Evolutionary conservation across 2,888 invertebrate genomes (phyloP).

Genomic region (Arctia plantaginis): DNA sequence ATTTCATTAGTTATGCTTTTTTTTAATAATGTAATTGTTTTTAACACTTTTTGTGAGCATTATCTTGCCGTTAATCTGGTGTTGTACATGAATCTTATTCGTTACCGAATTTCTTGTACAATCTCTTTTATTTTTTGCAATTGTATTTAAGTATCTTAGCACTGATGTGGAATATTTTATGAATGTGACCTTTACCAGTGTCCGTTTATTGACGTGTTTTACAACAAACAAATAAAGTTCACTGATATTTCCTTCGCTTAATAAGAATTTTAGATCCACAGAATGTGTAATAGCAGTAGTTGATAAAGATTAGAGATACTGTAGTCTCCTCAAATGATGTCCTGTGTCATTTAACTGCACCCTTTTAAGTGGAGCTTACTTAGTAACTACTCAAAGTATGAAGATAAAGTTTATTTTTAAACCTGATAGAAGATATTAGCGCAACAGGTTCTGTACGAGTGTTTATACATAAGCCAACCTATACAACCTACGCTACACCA

Average conservation of each 20-base stretch:
- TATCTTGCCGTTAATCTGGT: background rate
- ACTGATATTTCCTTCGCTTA: constrained; percentile 34
- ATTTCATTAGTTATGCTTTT: background rate
- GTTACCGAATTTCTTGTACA: background rate
- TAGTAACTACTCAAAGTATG: constrained; percentile 26
- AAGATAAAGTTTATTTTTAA: constrained; percentile 53
- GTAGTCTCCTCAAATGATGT: constrained; percentile 43
- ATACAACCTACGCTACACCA: constrained; percentile 14
- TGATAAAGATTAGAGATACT: constrained; percentile 47
- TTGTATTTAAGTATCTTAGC: background rate
- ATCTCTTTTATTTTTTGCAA: constrained; percentile 3
- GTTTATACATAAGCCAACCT: constrained; percentile 33
- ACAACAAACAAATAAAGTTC: constrained; percentile 49
- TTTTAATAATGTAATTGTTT: background rate
- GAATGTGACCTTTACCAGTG: constrained; percentile 41
- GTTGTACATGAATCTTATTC: background rate
- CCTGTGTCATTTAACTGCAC: constrained; percentile 44
- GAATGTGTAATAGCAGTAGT: constrained; percentile 41
- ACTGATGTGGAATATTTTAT: constrained; percentile 39
- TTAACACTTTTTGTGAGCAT: background rate
- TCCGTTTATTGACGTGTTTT: constrained; percentile 45
- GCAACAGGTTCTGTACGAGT: constrained; percentile 50
- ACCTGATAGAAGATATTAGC: constrained; percentile 36
- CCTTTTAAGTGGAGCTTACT: constrained; percentile 45
- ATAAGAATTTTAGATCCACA: constrained; percentile 37